phyloP scores from a whole-genome alignment of 2,888 invertebrate species.

The Sinotaia quadrata region DNA sequence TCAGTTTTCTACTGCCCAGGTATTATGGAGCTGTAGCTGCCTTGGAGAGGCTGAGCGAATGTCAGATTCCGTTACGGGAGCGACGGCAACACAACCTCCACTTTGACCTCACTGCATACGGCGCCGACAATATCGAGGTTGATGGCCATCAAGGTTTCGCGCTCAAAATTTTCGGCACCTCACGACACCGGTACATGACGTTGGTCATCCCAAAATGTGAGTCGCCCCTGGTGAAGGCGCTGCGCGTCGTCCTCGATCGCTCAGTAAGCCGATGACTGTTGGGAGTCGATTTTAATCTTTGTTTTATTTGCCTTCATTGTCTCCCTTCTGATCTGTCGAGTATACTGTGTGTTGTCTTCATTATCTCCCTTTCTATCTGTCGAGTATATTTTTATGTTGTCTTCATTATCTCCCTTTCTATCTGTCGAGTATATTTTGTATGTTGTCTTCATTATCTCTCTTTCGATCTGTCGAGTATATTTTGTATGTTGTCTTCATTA shows the following conservation, averaged over 20 bases:
- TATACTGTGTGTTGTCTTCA: neutral
- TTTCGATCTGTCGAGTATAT: neutral
- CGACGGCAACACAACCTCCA: conserved; percentile 50
- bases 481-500: too few relatives aligned
- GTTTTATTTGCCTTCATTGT: neutral
- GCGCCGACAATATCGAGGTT: conserved; percentile 37
- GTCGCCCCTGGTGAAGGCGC: conserved; percentile 60
- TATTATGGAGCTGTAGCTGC: conserved; percentile 66
- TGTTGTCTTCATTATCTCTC: neutral
- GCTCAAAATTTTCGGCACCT: conserved; percentile 62
- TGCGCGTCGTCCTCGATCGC: conserved; percentile 66
- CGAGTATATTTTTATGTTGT: neutral
- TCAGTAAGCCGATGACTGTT: conserved; percentile 57
- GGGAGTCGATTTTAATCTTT: neutral
- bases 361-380: neutral
- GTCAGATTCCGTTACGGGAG: conserved; percentile 49
- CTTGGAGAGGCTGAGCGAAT: conserved; percentile 55
- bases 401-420: neutral
- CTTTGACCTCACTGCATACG: conserved; percentile 57
- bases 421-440: neutral
- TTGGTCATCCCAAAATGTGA: conserved; percentile 66
- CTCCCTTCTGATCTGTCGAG: neutral
- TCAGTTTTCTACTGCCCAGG: too few relatives aligned
- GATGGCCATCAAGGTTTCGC: conserved; percentile 50
- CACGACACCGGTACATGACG: conserved; percentile 62